Evolutionary conservation across 2,888 invertebrate species (phyloP), one percentile per base, ranked within the genome.

Genomic region (Caenorhabditis sp.): DNA sequence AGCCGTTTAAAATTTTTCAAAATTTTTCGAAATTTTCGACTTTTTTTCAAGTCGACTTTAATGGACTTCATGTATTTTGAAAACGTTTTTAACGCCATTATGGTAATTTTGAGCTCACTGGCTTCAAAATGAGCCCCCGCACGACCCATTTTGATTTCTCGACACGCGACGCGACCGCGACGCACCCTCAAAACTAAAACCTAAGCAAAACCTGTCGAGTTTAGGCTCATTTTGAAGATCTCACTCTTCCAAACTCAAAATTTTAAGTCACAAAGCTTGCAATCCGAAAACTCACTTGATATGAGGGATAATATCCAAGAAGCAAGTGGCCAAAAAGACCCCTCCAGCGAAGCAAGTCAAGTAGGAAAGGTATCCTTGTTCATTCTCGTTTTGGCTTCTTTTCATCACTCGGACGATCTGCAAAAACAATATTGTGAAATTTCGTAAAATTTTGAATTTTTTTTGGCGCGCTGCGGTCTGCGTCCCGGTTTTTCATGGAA

Each of bases 251-350:
- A 59, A 61, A 41, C 41, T 24, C 14, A 16, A 49, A 38, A 51
- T 26, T 2, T 5, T 12, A 26, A 8, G 8, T 54, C 12, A 12
- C 3, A 54, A 26, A 2, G 4, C 7, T 3, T 4, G 14, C 12
- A 14, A 26, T 26, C 10, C 5, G 26, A 26, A 19, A 14, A 73
- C 77, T 70, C n/a, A 90, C 90, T 89, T 87, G 44, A 90, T 88
- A 68, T 90, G 90, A 0, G 90, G 90, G 61, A 90, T 85, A 61
- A 90, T 90, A 64, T 91, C 90, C 69, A 90, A 76, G 61, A 90
- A 90, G 68, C 90, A 90, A 10, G 90, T 90, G 28, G 85, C 90
- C 26, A 90, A 70, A 79, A 90, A 90, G 19, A 90, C 90, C 1
- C 90, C 90, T 19, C 86, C 86, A 22, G 86, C 82, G 38, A 86